These are phyloP conservation scores for Fratercula arctica DNA, from an alignment of 2,797 vertebrate species.

Conservation along the genomic window DNA sequence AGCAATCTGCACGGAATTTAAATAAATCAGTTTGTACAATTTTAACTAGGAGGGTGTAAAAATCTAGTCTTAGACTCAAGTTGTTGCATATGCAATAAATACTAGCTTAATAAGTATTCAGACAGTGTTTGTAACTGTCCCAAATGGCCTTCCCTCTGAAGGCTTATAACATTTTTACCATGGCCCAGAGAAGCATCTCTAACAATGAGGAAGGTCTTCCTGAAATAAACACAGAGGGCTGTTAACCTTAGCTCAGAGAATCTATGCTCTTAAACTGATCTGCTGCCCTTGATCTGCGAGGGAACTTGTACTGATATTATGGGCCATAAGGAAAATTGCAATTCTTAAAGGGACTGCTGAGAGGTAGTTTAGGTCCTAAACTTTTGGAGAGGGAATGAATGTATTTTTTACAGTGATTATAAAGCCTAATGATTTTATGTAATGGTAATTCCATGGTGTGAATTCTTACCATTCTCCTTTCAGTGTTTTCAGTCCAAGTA, in stretches of 20 bases:
- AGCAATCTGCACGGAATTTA: not conserved
- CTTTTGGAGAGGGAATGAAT: not conserved
- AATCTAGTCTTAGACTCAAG: not conserved
- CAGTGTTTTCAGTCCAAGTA: not conserved
- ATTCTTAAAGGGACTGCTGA: not conserved
- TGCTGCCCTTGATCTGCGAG: not conserved
- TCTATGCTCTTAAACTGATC: not conserved
- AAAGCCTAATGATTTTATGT: not conserved
- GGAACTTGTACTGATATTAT: not conserved
- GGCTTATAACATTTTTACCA: not conserved
- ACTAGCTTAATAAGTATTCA: not conserved
- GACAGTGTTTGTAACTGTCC: not conserved
- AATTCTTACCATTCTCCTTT: not conserved
- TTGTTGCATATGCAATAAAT: not conserved
- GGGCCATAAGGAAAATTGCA: not conserved
- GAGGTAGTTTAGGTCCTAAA: not conserved
- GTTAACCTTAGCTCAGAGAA: not conserved
- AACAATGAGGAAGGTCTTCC: not conserved
- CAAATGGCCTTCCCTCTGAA: not conserved
- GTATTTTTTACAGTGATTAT: not conserved
- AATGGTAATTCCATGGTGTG: not conserved
- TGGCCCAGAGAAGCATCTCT: not conserved
- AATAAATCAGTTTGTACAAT: not conserved
- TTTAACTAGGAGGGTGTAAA: not conserved
- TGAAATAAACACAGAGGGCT: not conserved